Evolutionary conservation across 1,140 invertebrate species (phyloP).

Genomic region (Diachasma alloeum): DNA sequence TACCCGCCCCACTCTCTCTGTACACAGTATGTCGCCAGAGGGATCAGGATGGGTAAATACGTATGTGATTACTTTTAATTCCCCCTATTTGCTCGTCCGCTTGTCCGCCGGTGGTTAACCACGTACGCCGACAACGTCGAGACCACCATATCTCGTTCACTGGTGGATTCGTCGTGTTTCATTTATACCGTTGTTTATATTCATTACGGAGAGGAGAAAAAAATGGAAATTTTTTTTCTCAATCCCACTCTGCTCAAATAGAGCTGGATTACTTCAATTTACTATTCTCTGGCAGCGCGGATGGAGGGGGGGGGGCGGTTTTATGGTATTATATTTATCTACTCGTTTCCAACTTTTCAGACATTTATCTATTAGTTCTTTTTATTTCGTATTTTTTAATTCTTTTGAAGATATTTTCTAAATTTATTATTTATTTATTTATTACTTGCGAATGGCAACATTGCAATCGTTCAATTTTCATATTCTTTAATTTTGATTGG

Average conservation of each 20-base stretch:
- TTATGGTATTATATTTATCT: too few species aligned
- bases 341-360: too few species aligned
- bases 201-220: not conserved
- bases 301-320: too few species aligned
- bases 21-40: conserved; percentile 1
- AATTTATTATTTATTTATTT: too few species aligned
- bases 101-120: conserved; percentile 46
- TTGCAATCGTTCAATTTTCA: too few species aligned
- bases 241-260: not conserved
- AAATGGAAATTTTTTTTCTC: not conserved
- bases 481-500: too few species aligned
- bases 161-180: conserved; percentile 35
- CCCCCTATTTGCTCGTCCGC: conserved; percentile 44
- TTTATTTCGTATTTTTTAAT: too few species aligned
- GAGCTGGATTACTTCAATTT: not conserved
- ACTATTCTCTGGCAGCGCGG: too few species aligned
- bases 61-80: conserved; percentile 61
- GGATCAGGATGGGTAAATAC: conserved; percentile 53
- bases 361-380: too few species aligned
- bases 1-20: not conserved
- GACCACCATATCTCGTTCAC: conserved; percentile 20
- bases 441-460: too few species aligned
- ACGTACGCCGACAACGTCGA: conserved; percentile 38
- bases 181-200: conserved; percentile 32
- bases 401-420: too few species aligned